Conservation (phyloP, 1,140 invertebrate genomes). For the Hyphantria cunea region DNA sequence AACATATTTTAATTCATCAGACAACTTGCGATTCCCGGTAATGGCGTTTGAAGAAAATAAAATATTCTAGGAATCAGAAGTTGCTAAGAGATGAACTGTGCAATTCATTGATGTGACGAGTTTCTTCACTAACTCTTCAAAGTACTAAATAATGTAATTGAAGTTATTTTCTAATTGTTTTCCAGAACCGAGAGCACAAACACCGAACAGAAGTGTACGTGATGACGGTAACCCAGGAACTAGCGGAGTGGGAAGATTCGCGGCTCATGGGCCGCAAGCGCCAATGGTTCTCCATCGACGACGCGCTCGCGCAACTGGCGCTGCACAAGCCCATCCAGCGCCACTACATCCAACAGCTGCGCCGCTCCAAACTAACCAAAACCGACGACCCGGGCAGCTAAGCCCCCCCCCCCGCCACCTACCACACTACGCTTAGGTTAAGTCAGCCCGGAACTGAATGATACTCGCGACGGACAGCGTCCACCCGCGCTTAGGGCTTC, state of each 20-base stretch:
- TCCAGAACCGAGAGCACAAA: slow-evolving; percentile 94
- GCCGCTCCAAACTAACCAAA: slow-evolving; percentile 81
- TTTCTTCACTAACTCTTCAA: no score
- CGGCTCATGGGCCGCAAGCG: slow-evolving; percentile 93
- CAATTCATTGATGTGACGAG: no score
- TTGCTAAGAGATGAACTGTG: no score
- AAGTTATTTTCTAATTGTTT: slow-evolving; percentile 24
- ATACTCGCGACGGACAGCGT: slow-evolving; percentile 1
- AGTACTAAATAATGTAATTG: neutral
- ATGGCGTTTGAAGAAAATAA: no score
- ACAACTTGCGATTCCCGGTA: no score
- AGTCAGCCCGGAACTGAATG: slow-evolving; percentile 29
- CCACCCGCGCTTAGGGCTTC: slow-evolving; percentile 16
- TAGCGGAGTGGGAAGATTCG: slow-evolving; percentile 97
- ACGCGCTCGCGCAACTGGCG: slow-evolving; percentile 92
- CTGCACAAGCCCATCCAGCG: slow-evolving; percentile 95
- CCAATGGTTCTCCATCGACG: slow-evolving; percentile 95
- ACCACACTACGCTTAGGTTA: slow-evolving; percentile 13
- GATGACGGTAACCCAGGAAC: slow-evolving; percentile 94
- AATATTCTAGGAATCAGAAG: no score
- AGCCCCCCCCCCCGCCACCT: slow-evolving; percentile 16
- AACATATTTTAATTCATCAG: no score
- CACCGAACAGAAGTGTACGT: slow-evolving; percentile 97
- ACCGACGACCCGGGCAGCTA: slow-evolving; percentile 64
- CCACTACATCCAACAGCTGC: slow-evolving; percentile 89